Conservation (phyloP, 1,140 invertebrate genomes). For the Drosophila pruinosa region DNA sequence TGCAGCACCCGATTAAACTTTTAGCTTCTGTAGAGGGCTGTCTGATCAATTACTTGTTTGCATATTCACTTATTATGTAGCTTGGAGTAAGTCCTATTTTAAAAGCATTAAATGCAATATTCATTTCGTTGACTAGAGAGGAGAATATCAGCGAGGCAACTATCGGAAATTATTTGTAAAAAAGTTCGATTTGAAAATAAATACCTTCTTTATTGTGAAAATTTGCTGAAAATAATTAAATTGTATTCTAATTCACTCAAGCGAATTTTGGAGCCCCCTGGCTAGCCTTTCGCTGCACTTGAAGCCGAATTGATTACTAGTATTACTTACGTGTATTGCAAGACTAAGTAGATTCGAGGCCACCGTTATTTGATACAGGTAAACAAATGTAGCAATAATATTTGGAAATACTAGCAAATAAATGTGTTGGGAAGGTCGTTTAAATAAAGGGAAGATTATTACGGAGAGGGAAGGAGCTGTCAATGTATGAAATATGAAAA, state of each 20-base stretch:
- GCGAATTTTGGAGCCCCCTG: too few relatives aligned
- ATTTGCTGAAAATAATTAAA: too few relatives aligned
- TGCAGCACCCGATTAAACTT: constrained; percentile 4
- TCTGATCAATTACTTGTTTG: neutral
- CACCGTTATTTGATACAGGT: neutral
- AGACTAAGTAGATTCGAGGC: neutral
- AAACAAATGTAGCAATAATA: neutral
- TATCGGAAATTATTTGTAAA: too few relatives aligned
- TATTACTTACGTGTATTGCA: neutral
- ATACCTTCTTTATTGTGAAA: too few relatives aligned
- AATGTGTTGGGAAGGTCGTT: neutral
- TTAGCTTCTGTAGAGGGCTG: neutral
- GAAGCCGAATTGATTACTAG: neutral
- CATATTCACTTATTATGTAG: too few relatives aligned
- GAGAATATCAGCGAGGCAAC: too few relatives aligned
- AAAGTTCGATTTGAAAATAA: too few relatives aligned
- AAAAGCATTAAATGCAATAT: too few relatives aligned
- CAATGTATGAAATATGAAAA: neutral
- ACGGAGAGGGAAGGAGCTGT: neutral
- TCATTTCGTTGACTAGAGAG: too few relatives aligned
- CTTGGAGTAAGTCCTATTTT: too few relatives aligned
- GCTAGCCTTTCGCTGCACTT: neutral
- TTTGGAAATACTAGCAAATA: constrained; percentile 2
- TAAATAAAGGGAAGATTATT: neutral
- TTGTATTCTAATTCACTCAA: too few relatives aligned